These are phyloP conservation scores for Trisateles emortualis DNA, from an alignment of 2,888 invertebrate genomes.

Conservation along the genomic window DNA sequence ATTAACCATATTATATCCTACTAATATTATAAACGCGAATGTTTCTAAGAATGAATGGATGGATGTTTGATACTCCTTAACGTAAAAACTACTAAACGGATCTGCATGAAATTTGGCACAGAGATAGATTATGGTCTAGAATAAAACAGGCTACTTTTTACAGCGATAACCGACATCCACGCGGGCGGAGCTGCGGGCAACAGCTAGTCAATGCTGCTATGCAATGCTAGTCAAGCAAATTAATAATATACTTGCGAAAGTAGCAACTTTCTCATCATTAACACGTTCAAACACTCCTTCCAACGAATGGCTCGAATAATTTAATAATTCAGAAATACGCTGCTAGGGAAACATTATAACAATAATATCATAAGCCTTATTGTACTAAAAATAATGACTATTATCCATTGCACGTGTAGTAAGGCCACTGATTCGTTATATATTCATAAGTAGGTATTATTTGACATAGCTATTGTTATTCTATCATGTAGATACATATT, in stretches of 20 bases:
- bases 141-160: too few species aligned
- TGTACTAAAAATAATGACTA: constrained; percentile 50
- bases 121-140: too few species aligned
- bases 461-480: constrained; percentile 50
- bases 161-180: too few species aligned
- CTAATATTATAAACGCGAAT: too few species aligned
- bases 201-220: too few species aligned
- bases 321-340: constrained; percentile 68
- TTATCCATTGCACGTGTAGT: constrained; percentile 51
- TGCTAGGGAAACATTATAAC: constrained; percentile 54
- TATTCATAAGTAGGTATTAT: constrained; percentile 47
- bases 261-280: constrained; percentile 1
- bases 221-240: too few species aligned
- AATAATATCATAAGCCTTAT: constrained; percentile 57
- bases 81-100: too few species aligned
- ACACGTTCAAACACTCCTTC: constrained; percentile 54
- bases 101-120: too few species aligned
- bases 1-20: too few species aligned
- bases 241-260: constrained; percentile 5
- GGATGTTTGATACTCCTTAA: too few species aligned
- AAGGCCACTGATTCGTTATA: constrained; percentile 31
- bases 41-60: too few species aligned
- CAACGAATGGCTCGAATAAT: constrained; percentile 67
- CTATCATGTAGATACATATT: constrained; percentile 15
- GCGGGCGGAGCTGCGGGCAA: too few species aligned